These are phyloP conservation scores for Euclidia mi DNA, from an alignment of 2,888 invertebrate species.

Conservation along the genomic window DNA sequence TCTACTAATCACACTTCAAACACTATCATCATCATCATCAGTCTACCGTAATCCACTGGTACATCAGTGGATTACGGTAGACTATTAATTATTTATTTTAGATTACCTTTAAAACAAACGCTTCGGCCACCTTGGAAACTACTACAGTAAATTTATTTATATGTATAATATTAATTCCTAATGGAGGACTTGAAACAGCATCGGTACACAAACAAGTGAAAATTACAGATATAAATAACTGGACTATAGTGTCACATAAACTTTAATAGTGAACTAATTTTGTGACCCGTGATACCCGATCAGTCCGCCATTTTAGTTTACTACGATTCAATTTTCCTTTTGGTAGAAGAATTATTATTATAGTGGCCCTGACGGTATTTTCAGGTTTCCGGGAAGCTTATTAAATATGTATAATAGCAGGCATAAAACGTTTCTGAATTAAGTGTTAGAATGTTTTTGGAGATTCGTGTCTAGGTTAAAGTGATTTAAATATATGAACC, in stretches of 20 bases:
- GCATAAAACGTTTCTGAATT: too few species aligned
- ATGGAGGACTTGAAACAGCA: constrained; percentile 1
- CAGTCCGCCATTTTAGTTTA: constrained; percentile 40
- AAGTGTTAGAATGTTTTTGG: too few species aligned
- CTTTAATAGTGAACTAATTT: constrained; percentile 45
- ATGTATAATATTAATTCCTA: constrained; percentile 1
- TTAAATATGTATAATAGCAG: not conserved
- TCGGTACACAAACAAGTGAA: constrained; percentile 22
- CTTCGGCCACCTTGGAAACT: not conserved
- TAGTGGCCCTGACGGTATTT: not conserved
- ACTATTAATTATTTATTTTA: too few species aligned
- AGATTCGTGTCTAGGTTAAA: too few species aligned
- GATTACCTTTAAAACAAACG: not conserved
- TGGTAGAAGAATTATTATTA: not conserved
- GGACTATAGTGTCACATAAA: constrained; percentile 30
- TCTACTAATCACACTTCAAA: too few species aligned
- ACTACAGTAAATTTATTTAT: too few species aligned
- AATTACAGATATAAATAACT: constrained; percentile 53
- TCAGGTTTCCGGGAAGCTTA: not conserved
- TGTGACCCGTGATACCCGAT: constrained; percentile 41
- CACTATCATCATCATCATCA: too few species aligned
- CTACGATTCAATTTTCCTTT: not conserved
- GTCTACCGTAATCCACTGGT: too few species aligned
- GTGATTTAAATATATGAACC: too few species aligned
- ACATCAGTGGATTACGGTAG: too few species aligned